Evolutionary conservation across 2,888 invertebrate genomes (phyloP), one percentile per base, ranked within the genome.

Genomic region (Hybos culiciformis): DNA sequence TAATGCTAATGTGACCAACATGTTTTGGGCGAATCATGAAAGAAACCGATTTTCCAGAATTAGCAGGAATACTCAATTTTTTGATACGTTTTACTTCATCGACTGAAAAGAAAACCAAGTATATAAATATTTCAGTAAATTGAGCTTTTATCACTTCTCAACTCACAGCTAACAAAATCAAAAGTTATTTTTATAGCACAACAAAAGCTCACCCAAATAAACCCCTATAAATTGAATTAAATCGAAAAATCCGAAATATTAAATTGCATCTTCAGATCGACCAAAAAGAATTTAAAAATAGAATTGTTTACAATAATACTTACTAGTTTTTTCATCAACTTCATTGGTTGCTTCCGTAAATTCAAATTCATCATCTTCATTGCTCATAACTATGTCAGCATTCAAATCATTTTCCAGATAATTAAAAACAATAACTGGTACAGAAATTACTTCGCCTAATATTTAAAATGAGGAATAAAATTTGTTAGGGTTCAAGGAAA

Each of bases 401-500:
- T 73, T 72, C 1, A 84, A 70, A 49, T 86, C 80, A 46, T 78
- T 77, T 12, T 80, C 77, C 67, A 88, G 73, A 55, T 93, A 87
- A 63, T 93, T 97, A 63, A 85, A 88, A 8, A 96, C 77, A 3
- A 87, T 80, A 11, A 88, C 79, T 37, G 93, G 84, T 41, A 93
- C 75, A 0, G 90, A 82, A 42, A 97, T 74, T 8, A 85, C 80
- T 70, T 98, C 98, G 19, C 92, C 93, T 62, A 65, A 12, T 72
- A 37, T n/a, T n/a, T 15, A 6, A 32, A 32, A n/a, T 31, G 29
- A 12, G n/a, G n/a, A n/a, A n/a, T n/a, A n/a, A n/a, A n/a, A n/a
- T n/a, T n/a, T n/a, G n/a, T n/a, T n/a, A n/a, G n/a, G n/a, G n/a
- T n/a, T n/a, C n/a, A n/a, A n/a, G n/a, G n/a, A n/a, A n/a, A n/a